Evolutionary conservation across 1,140 invertebrate species (phyloP).

Genomic region (Stenopsyche tienmushanensis): DNA sequence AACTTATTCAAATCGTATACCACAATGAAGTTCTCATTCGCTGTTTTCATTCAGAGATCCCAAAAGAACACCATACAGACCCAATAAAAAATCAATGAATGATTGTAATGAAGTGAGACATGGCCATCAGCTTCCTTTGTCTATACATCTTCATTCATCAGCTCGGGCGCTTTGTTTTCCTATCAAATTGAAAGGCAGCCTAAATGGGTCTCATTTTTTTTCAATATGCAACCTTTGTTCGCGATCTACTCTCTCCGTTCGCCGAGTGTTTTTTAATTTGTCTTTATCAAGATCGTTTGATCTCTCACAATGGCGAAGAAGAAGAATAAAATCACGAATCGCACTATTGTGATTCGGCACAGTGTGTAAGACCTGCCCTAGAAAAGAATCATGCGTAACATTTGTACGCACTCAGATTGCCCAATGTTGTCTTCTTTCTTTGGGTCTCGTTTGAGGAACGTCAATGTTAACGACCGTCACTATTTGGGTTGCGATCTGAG

Average conservation of each 20-base stretch:
- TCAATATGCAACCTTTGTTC: not conserved
- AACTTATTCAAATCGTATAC: no score
- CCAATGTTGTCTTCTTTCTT: constrained; percentile 8
- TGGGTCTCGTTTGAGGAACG: not conserved
- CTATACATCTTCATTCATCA: no score
- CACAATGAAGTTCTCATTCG: no score
- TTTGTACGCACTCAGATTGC: constrained; percentile 30
- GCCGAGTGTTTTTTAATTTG: not conserved
- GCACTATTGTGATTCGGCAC: constrained; percentile 7
- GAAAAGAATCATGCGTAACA: constrained; percentile 32
- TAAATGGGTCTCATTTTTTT: not conserved
- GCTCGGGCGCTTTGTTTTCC: no score
- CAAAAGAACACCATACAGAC: no score
- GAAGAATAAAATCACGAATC: constrained; percentile 11
- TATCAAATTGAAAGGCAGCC: no score
- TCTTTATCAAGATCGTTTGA: constrained; percentile 6
- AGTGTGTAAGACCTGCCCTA: constrained; percentile 28
- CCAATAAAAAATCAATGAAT: no score
- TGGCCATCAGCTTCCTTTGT: no score
- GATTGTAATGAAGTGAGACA: no score
- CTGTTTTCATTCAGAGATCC: no score
- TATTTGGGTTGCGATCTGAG: no score
- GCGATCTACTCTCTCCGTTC: constrained; percentile 1
- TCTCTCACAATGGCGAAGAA: constrained; percentile 11
- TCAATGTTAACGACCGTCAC: no score